phyloP scores from a whole-genome alignment of 2,888 invertebrate genomes.

The Drosophila acutilabella region DNA sequence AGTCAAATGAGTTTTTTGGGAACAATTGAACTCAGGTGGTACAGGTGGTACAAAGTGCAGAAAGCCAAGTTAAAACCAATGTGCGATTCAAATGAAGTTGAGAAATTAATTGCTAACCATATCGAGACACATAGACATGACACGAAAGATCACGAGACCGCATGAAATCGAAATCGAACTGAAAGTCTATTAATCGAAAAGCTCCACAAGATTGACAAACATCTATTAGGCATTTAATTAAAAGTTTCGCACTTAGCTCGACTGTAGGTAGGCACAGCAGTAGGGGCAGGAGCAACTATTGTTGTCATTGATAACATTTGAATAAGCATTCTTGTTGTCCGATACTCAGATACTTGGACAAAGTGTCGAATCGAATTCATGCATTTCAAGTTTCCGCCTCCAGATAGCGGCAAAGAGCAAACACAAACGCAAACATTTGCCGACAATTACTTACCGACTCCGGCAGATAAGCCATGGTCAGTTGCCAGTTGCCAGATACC shows the following conservation, averaged over 20 bases:
- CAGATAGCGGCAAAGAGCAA: slow-evolving; percentile 64
- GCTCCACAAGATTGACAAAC: slow-evolving; percentile 68
- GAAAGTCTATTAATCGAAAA: slow-evolving; percentile 63
- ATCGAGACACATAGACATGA: slow-evolving; percentile 67
- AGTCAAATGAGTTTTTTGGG: slow-evolving; percentile 37
- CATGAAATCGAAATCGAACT: slow-evolving; percentile 43
- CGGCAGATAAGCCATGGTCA: slow-evolving; percentile 42
- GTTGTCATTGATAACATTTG: slow-evolving; percentile 66
- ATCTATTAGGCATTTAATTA: slow-evolving; percentile 79
- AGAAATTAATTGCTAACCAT: slow-evolving; percentile 70
- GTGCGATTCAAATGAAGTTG: slow-evolving; percentile 7
- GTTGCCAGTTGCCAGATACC: not conserved
- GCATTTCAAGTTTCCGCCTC: slow-evolving; percentile 75
- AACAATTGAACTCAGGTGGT: not conserved
- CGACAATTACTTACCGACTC: slow-evolving; percentile 74
- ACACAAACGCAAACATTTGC: slow-evolving; percentile 72
- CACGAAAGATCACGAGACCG: slow-evolving; percentile 68
- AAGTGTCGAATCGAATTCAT: slow-evolving; percentile 70
- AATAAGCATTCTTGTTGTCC: slow-evolving; percentile 57
- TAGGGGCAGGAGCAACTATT: slow-evolving; percentile 20
- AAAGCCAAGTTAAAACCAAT: slow-evolving; percentile 36
- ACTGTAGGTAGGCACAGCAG: not conserved
- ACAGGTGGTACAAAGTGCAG: slow-evolving; percentile 66
- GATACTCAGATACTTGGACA: slow-evolving; percentile 50
- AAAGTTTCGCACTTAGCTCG: slow-evolving; percentile 69